Evolutionary conservation across 2,797 vertebrate genomes (phyloP).

Genomic region (Macropodus opercularis): DNA sequence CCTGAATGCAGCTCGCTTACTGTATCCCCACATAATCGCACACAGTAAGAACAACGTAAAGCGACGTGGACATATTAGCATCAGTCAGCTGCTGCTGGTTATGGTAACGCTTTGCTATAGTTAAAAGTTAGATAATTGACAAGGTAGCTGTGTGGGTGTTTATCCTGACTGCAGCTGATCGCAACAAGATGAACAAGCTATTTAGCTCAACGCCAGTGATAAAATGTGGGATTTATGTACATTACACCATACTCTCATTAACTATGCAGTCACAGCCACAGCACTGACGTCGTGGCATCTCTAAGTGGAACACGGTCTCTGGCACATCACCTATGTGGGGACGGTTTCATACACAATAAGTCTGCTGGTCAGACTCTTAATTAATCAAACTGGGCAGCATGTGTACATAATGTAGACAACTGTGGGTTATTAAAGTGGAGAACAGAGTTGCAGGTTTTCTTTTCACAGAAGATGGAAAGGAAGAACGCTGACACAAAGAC

Average conservation of each 20-base stretch:
- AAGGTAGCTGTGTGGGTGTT: too few relatives aligned
- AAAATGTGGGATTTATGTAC: background rate
- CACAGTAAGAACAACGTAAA: background rate
- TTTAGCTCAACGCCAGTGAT: background rate
- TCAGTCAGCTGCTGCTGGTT: background rate
- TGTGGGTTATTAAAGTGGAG: too few relatives aligned
- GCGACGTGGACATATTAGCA: background rate
- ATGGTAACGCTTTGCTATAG: background rate
- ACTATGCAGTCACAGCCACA: background rate
- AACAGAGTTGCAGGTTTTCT: background rate
- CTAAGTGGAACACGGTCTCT: background rate
- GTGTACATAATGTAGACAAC: too few relatives aligned
- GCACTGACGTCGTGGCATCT: background rate
- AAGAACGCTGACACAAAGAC: background rate
- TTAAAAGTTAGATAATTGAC: background rate
- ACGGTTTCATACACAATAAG: too few relatives aligned
- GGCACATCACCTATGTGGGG: too few relatives aligned
- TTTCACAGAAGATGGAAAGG: background rate
- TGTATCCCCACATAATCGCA: constrained; percentile 5
- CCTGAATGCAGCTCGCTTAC: constrained; percentile 23
- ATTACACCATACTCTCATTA: background rate
- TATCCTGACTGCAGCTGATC: background rate
- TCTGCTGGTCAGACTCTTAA: too few relatives aligned
- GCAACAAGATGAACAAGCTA: background rate
- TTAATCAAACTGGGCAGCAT: too few relatives aligned